Evolutionary conservation across 1,140 invertebrate species (phyloP).

Genomic region (Drosophila triauraria): DNA sequence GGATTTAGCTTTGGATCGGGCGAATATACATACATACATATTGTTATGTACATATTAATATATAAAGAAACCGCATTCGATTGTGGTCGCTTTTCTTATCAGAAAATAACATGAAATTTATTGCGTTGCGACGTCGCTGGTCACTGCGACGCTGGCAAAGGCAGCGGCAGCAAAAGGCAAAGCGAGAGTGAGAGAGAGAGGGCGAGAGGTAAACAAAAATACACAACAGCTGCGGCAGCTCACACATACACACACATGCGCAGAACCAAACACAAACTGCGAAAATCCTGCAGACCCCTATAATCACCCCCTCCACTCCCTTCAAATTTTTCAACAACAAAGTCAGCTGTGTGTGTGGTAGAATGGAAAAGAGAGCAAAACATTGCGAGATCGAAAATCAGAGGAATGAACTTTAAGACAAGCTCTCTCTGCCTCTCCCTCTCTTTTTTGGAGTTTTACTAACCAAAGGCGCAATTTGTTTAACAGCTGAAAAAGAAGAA

Average conservation of each 20-base stretch:
- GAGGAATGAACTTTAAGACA: slow-evolving; percentile 42
- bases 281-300: slow-evolving; percentile 44
- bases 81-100: slow-evolving; percentile 57
- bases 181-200: slow-evolving; percentile 17
- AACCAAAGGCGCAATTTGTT: slow-evolving; percentile 71
- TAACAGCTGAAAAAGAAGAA: slow-evolving; percentile 24
- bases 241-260: slow-evolving; percentile 56
- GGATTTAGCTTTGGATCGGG: slow-evolving; percentile 18
- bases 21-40: not conserved
- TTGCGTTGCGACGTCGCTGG: slow-evolving; percentile 61
- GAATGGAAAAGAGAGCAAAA: slow-evolving; percentile 20
- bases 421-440: slow-evolving; percentile 17
- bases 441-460: slow-evolving; percentile 42
- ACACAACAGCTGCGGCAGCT: slow-evolving; percentile 57
- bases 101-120: slow-evolving; percentile 71
- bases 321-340: slow-evolving; percentile 36
- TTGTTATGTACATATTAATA: not conserved
- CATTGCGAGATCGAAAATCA: slow-evolving; percentile 30
- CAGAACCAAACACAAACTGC: slow-evolving; percentile 55
- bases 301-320: not conserved
- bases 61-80: slow-evolving; percentile 22
- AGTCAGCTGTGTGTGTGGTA: slow-evolving; percentile 64
- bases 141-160: slow-evolving; percentile 25
- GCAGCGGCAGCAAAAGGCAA: not conserved
- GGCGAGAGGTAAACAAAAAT: slow-evolving; percentile 63